Evolutionary conservation across 2,113 vertebrate genomes (phyloP).

Genomic region (Prunella fulvescens): DNA sequence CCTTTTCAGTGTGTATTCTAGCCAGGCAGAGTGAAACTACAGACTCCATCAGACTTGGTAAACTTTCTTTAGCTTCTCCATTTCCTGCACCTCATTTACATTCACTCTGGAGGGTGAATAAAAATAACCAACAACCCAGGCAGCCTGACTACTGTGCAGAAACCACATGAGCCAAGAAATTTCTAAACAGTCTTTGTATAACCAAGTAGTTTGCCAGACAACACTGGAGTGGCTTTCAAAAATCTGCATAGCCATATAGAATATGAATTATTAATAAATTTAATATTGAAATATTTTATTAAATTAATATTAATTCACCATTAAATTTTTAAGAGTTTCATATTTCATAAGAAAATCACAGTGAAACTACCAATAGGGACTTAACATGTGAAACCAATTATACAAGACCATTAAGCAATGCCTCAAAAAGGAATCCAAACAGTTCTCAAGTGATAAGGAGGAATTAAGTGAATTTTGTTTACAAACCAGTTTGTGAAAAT

Average conservation of each 20-base stretch:
- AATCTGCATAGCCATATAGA: slow-evolving; percentile 44
- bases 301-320: slow-evolving; percentile 74
- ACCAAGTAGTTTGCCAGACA: slow-evolving; percentile 41
- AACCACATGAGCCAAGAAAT: neutral
- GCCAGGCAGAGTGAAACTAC: neutral
- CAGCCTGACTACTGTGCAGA: neutral
- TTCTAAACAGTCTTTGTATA: neutral
- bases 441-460: neutral
- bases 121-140: slow-evolving; percentile 25
- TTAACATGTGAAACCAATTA: slow-evolving; percentile 42
- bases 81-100: slow-evolving; percentile 34
- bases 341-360: slow-evolving; percentile 66
- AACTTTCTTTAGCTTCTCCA: slow-evolving; percentile 26
- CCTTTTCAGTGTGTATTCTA: neutral
- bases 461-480: neutral
- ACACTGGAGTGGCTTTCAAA: slow-evolving; percentile 41
- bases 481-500: neutral
- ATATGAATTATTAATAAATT: slow-evolving; percentile 72
- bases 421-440: neutral
- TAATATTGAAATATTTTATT: slow-evolving; percentile 71
- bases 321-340: slow-evolving; percentile 71
- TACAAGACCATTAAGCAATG: slow-evolving; percentile 33
- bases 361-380: slow-evolving; percentile 54
- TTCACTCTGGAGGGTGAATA: slow-evolving; percentile 38
- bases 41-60: slow-evolving; percentile 33